Base-by-base conservation (phyloP, 1,140 invertebrate species). In the Calycopis cecrops region DNA sequence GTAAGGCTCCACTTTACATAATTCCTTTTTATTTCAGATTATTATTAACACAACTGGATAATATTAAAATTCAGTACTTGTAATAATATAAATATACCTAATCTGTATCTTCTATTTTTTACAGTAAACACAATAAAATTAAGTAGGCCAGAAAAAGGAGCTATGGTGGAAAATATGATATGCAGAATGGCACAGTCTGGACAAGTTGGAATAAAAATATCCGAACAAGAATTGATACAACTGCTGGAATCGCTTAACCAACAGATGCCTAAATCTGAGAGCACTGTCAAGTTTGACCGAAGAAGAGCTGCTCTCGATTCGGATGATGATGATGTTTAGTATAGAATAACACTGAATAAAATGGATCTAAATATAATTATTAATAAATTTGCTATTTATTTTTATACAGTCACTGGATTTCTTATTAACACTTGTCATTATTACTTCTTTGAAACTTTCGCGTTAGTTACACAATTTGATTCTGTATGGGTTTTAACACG, bases 61-160 rank as follows among this genome's bases (percentile, higher is more conserved):
- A n/a, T n/a, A n/a, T n/a, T n/a, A n/a, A n/a, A n/a, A n/a, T n/a
- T n/a, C n/a, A n/a, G n/a, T n/a, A n/a, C n/a, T n/a, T n/a, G n/a
- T n/a, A n/a, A n/a, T n/a, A n/a, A n/a, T n/a, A n/a, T n/a, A n/a
- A n/a, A n/a, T n/a, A n/a, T n/a, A n/a, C n/a, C n/a, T n/a, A n/a
- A 65, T 60, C 35, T 38, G 40, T 38, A 21, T n/a, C 62, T 16
- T 63, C 67, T 60, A 76, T 67, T 35, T 54, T 59, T 91, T 90
- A 33, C 82, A 98, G 97, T 99, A 65, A 98, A 98, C 73, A 99
- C 95, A 58, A 91, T 99, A 40, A 94, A 94, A 75, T 86, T 98
- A 55, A 96, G 96, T 57, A 99, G 98, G 88, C 97, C 98, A 38
- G 97, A 98, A 67, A 99, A 98, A 86, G 97, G 94, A 9, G 91